These are phyloP conservation scores for Acleris emargana DNA, from an alignment of 2,888 invertebrate genomes.

Conservation along the genomic window DNA sequence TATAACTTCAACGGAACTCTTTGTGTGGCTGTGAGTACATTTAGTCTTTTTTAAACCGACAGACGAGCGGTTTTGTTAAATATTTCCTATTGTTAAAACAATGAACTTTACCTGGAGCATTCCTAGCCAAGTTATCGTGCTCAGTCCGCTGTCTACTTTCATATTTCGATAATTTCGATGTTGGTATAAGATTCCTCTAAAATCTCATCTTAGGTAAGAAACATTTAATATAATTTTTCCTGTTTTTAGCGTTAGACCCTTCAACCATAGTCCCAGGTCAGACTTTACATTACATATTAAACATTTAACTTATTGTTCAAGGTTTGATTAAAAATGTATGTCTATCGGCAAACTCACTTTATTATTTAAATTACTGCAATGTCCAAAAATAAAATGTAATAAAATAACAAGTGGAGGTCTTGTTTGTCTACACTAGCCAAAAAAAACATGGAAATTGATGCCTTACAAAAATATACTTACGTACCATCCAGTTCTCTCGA, in stretches of 20 bases:
- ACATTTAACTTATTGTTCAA: no score
- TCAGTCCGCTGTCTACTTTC: no score
- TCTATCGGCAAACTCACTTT: neutral
- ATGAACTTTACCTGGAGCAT: no score
- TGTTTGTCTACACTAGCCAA: neutral
- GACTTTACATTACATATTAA: no score
- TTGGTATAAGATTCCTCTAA: no score
- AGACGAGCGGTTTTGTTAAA: neutral
- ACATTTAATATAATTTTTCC: no score
- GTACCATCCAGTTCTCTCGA: neutral
- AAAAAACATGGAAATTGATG: neutral
- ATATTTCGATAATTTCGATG: no score
- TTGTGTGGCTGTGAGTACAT: neutral
- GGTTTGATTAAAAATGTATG: no score
- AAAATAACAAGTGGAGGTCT: neutral
- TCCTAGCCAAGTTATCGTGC: no score
- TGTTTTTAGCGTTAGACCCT: no score
- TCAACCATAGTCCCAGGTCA: no score
- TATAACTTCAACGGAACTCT: constrained; percentile 14
- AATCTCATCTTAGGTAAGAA: no score
- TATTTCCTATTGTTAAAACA: neutral
- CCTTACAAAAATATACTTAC: neutral
- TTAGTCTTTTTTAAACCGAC: neutral
- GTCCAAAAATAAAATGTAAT: neutral
- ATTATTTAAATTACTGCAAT: neutral